Evolutionary conservation across 2,797 vertebrate species (phyloP).

Genomic region (Sebastes baramenuke): DNA sequence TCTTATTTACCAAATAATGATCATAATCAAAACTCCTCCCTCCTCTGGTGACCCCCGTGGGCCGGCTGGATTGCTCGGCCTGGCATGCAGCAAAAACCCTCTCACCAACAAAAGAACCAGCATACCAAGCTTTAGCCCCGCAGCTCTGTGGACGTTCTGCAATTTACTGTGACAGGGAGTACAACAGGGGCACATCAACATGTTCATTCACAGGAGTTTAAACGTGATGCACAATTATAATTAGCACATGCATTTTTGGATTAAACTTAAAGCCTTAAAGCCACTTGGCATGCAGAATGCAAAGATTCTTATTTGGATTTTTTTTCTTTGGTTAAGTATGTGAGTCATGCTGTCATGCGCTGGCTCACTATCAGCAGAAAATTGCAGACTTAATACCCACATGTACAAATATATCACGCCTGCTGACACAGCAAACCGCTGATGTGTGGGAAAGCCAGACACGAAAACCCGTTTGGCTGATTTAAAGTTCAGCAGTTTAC

Average conservation of each 20-base stretch:
- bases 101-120: constrained; percentile 51
- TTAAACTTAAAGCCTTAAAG: neutral
- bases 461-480: neutral
- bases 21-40: constrained; percentile 77
- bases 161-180: constrained; percentile 10
- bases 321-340: neutral
- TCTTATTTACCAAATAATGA: constrained; percentile 84
- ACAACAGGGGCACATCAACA: constrained; percentile 6
- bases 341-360: neutral
- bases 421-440: constrained; percentile 9
- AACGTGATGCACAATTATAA: neutral
- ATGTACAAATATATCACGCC: neutral
- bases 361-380: neutral
- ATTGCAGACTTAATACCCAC: neutral
- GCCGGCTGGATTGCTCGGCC: constrained; percentile 44
- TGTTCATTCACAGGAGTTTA: constrained; percentile 3
- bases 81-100: constrained; percentile 56
- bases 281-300: neutral
- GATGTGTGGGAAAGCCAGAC: constrained; percentile 6
- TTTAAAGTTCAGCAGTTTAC: constrained; percentile 2
- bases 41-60: constrained; percentile 67
- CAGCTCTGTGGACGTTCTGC: constrained; percentile 26
- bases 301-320: neutral
- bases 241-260: constrained; percentile 6
- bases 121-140: constrained; percentile 48